A percentile compares a stretch with the other conserved stretches of the same genome.
Conservation (phyloP, 2,113 vertebrate genomes). For the chimpanzee (Pan troglodytes) region DNA sequence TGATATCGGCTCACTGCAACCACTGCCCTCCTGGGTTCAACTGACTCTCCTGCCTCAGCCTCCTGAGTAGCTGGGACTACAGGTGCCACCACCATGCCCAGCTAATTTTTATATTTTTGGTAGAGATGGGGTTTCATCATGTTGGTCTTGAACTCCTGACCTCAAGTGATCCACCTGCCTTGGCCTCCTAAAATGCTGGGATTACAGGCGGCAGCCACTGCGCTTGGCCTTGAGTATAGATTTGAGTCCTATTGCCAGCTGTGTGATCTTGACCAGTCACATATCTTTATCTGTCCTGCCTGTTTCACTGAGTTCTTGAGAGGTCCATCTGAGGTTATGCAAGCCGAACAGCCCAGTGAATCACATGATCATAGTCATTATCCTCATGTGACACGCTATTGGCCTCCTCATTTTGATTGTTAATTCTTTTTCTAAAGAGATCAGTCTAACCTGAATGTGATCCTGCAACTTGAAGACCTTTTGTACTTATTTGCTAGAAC, state of each 20-base stretch:
- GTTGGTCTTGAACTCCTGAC: too few species aligned
- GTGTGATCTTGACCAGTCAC: not conserved
- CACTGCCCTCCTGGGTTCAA: too few species aligned
- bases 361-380: not conserved
- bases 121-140: too few species aligned
- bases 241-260: not conserved
- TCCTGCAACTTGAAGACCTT: not conserved
- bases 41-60: too few species aligned
- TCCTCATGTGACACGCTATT: not conserved
- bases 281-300: not conserved
- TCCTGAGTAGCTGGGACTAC: too few species aligned
- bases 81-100: too few species aligned
- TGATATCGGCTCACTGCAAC: too few species aligned
- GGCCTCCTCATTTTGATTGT: not conserved
- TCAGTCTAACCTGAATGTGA: not conserved
- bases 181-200: too few species aligned
- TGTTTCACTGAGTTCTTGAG: not conserved
- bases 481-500: not conserved
- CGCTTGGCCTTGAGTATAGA: not conserved
- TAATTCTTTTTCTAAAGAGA: not conserved
- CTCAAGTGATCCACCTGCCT: too few species aligned
- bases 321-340: not conserved
- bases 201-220: too few species aligned
- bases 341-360: not conserved
- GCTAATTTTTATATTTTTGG: too few species aligned